A percentile compares a stretch with the other conserved stretches of the same genome.
Conservation (phyloP, 2,797 vertebrate genomes). For the Mormyrus hasselquistii region DNA sequence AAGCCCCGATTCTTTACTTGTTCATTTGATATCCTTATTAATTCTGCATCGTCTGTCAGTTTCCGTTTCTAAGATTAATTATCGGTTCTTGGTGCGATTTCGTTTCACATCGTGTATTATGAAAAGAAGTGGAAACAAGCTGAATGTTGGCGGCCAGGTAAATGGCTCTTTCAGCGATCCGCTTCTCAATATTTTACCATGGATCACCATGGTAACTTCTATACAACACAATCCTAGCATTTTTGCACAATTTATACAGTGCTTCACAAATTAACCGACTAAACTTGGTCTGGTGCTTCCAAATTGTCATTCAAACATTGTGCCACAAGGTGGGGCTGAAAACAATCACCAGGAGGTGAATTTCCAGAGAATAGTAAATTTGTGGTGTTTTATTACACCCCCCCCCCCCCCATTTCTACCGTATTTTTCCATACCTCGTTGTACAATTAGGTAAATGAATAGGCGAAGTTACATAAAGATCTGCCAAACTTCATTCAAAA, state of each 20-base stretch:
- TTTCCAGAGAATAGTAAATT: not conserved
- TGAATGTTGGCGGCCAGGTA: not conserved
- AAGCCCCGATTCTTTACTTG: not conserved
- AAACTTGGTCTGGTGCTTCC: not conserved
- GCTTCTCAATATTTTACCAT: not conserved
- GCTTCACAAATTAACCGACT: not conserved
- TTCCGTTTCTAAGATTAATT: not conserved
- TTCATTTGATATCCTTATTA: not conserved
- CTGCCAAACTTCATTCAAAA: not conserved
- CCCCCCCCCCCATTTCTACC: not conserved
- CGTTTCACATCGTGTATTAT: not conserved
- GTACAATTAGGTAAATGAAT: not conserved
- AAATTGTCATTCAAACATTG: constrained; percentile 8
- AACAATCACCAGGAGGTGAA: constrained; percentile 21
- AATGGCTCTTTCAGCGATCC: not conserved
- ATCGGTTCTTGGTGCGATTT: not conserved
- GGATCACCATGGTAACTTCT: not conserved
- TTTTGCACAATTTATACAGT: not conserved
- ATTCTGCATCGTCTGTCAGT: not conserved
- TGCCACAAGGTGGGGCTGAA: constrained; percentile 58
- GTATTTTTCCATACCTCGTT: constrained; percentile 20
- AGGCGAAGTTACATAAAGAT: not conserved
- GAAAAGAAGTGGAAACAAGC: not conserved
- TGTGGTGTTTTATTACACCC: not conserved
- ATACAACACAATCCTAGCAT: not conserved